Percentiles rank a stretch among this genome's conserved stretches.
These are phyloP conservation scores for Malurus leucopterus DNA, from an alignment of 2,797 vertebrate genomes.

Conservation along the genomic window DNA sequence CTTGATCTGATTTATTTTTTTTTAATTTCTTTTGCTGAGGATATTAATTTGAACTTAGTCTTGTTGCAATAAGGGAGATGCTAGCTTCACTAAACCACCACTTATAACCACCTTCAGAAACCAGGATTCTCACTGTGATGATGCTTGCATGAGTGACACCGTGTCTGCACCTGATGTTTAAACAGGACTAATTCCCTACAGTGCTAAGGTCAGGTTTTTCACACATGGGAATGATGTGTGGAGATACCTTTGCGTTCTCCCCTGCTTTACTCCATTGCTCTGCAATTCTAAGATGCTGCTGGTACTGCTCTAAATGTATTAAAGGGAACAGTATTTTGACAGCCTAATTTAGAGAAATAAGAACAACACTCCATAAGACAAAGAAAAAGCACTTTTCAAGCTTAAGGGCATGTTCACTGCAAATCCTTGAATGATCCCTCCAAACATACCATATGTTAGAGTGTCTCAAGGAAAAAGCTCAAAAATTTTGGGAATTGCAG, in stretches of 20 bases:
- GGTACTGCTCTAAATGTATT: neutral
- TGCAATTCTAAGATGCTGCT: neutral
- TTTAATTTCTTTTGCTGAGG: neutral
- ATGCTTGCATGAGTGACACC: neutral
- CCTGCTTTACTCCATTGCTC: neutral
- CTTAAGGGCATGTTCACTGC: neutral
- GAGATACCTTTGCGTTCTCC: neutral
- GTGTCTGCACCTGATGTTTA: neutral
- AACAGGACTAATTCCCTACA: neutral
- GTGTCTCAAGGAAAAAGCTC: neutral
- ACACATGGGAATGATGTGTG: neutral
- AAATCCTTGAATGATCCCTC: neutral
- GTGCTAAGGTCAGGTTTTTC: neutral
- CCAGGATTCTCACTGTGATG: neutral
- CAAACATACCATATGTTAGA: neutral
- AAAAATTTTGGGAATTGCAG: neutral
- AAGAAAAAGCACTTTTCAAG: neutral
- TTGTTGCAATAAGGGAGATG: neutral
- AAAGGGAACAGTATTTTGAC: neutral
- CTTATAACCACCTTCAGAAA: neutral
- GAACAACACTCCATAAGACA: rapidly evolving
- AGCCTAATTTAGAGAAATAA: neutral
- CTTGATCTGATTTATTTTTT: neutral
- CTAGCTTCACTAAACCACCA: neutral
- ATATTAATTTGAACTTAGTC: neutral